Evolutionary conservation across 2,113 vertebrate species (phyloP).

Genomic region (Channa argus): DNA sequence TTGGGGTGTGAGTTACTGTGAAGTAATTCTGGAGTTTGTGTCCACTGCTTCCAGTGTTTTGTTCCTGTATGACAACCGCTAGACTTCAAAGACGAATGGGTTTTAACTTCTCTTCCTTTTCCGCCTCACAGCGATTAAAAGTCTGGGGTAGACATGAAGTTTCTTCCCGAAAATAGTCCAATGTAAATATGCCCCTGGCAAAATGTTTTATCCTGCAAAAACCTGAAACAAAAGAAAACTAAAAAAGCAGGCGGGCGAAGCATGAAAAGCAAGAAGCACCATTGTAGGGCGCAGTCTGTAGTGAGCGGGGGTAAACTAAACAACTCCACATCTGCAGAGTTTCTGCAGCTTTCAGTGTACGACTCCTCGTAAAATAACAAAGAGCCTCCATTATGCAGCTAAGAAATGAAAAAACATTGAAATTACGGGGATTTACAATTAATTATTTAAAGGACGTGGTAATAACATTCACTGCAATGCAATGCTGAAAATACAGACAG

Average conservation of each 20-base stretch:
- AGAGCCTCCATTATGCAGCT: no score
- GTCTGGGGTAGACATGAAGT: neutral
- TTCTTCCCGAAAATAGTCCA: neutral
- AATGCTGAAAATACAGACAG: no score
- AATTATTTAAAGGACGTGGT: no score
- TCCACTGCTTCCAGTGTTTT: neutral
- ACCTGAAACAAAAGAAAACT: neutral
- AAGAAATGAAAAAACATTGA: no score
- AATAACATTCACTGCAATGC: no score
- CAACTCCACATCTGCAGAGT: no score
- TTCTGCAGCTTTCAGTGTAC: no score
- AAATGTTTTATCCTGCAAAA: neutral
- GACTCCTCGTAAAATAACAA: no score
- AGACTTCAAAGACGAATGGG: conserved; percentile 20
- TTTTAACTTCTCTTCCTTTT: conserved; percentile 22
- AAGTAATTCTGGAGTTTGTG: conserved; percentile 12
- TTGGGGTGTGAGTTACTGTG: neutral
- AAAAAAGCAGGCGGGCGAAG: neutral
- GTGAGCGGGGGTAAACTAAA: neutral
- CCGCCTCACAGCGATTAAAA: neutral
- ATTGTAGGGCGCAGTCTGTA: neutral
- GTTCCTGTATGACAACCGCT: conserved; percentile 1
- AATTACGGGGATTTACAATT: no score
- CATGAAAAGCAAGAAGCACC: conserved; percentile 4
- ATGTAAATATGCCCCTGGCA: conserved; percentile 12